Percentiles rank a stretch among this genome's conserved stretches.
These are phyloP conservation scores for Emydocephalus ijimae DNA, from an alignment of 2,113 vertebrate species.

Conservation along the genomic window DNA sequence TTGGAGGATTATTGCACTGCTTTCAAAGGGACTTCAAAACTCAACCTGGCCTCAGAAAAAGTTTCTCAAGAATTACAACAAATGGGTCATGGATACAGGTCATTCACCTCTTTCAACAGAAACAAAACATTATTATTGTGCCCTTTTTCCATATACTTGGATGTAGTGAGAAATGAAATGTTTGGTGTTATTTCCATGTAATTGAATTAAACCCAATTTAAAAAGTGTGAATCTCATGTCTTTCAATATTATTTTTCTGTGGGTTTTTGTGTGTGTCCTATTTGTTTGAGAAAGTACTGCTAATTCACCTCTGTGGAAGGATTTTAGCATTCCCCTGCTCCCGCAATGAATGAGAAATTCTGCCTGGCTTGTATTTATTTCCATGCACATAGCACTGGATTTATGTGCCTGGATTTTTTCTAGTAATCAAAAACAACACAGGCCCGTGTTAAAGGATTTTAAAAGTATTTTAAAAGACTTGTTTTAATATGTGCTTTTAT, in stretches of 20 bases:
- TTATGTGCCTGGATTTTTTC: neutral
- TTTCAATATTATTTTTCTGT: neutral
- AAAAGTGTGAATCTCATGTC: neutral
- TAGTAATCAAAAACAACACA: neutral
- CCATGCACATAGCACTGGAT: neutral
- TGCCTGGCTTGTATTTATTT: neutral
- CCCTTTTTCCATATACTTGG: neutral
- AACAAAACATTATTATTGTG: neutral
- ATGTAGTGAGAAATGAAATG: neutral
- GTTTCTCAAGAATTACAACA: neutral
- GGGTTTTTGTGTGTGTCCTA: neutral
- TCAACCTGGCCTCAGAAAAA: neutral
- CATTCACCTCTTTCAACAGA: neutral
- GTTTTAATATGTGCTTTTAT: neutral
- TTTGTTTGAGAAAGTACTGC: neutral
- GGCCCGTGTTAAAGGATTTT: slow-evolving; percentile 21
- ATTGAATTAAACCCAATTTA: neutral
- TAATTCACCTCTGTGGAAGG: neutral
- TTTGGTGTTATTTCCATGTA: neutral
- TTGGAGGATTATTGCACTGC: neutral
- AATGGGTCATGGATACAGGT: neutral
- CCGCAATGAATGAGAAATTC: neutral
- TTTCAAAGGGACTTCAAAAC: neutral
- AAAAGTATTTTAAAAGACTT: neutral
- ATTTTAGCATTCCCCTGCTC: neutral